Base-by-base conservation (phyloP, 2,888 invertebrate species). In the Eueremaeus valkanovi region DNA sequence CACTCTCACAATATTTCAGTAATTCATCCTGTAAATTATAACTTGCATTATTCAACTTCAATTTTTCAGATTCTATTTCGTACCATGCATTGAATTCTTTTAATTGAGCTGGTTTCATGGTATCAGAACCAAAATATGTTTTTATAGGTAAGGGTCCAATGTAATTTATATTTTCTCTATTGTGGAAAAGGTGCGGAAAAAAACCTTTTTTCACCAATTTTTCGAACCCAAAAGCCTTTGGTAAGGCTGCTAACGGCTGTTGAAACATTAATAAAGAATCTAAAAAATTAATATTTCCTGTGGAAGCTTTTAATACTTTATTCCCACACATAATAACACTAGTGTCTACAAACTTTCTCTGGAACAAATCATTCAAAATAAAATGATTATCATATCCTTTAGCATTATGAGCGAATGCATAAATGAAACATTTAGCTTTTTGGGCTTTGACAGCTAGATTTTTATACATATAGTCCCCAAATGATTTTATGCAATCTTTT, bases 331-430 rank as follows among this genome's bases (percentile, higher is more conserved):
- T 73, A 13, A 73, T 75, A 0, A 75, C 11, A 1, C 40, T 31
- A 29, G 5, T 9, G 9, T 13, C 18, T 63, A 31, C 9, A 36
- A 75, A 75, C 1, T 55, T 1, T n/a, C 75, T 36, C 27, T 73
- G 16, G 13, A 33, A 75, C 16, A 75, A 49, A 49, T 75, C 75
- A 24, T 63, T 68, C 0, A 75, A 5, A 11, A 75, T 63, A 49
- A 75, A 75, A 21, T 75, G 75, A 6, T 40, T 51, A 63, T 75
- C 75, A 63, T 75, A 75, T 29, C 58, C 58, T 9, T 8, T 29
- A 9, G 13, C 24, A 13, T 61, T 61, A 29, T 61, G 58, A 3
- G 58, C 58, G 8, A 61, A 29, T 9, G 24, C 31, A 6, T 9
- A 29, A 3, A 61, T 29, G 1, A 3, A 27, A 16, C 5, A 21